Evolutionary conservation across 2,888 invertebrate species (phyloP).

Genomic region (Chydorus sphaericus): DNA sequence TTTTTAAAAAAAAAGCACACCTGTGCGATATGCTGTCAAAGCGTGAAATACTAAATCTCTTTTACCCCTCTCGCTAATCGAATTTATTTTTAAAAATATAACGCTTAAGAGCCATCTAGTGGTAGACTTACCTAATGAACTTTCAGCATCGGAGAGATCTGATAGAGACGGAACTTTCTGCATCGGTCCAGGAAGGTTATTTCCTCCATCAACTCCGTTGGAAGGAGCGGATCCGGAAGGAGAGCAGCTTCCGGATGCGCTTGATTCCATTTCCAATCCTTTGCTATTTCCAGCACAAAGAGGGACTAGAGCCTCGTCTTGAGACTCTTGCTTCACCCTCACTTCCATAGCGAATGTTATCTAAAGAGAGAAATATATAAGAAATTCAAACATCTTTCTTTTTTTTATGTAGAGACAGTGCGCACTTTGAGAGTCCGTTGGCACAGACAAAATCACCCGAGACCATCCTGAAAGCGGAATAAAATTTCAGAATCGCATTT

Average conservation of each 20-base stretch:
- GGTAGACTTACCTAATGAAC: slow-evolving; percentile 74
- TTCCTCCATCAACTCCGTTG: background rate
- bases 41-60: no score
- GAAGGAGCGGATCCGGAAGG: background rate
- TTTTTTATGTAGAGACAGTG: no score
- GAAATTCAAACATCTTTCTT: no score
- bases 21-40: no score
- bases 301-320: slow-evolving; percentile 13
- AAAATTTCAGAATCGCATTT: background rate
- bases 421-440: no score
- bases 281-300: background rate
- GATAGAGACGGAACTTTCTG: slow-evolving; percentile 82
- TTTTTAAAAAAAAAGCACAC: no score
- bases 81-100: no score
- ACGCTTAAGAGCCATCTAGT: no score
- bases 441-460: background rate
- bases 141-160: slow-evolving; percentile 78
- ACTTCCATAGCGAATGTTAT: slow-evolving; percentile 12
- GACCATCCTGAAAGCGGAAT: background rate
- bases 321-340: slow-evolving; percentile 7
- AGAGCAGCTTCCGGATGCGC: background rate
- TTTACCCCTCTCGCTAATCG: no score
- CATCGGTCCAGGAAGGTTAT: slow-evolving; percentile 34
- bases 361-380: no score
- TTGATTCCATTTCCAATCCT: background rate